Evolutionary conservation across 2,113 vertebrate species (phyloP).

Genomic region (Eclectus roratus): DNA sequence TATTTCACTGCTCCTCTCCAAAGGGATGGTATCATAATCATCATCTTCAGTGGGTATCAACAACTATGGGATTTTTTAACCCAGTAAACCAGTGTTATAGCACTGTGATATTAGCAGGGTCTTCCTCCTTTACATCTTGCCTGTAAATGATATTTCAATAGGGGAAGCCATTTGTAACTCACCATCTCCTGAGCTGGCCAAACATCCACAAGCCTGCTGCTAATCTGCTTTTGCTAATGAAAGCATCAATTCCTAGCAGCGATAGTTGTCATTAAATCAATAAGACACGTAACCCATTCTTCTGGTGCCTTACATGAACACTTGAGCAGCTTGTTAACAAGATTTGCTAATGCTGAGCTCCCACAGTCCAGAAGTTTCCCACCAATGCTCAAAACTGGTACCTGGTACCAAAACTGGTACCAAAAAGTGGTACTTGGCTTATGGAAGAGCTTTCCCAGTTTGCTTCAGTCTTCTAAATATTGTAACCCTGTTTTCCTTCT

Average conservation of each 20-base stretch:
- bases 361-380: not conserved
- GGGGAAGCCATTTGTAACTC: not conserved
- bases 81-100: not conserved
- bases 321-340: constrained; percentile 20
- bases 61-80: not conserved
- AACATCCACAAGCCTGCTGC: not conserved
- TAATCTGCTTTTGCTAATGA: constrained; percentile 42
- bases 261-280: constrained; percentile 20
- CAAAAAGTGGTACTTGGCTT: not conserved
- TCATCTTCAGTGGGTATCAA: not conserved
- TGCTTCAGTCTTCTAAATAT: not conserved
- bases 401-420: not conserved
- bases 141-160: not conserved
- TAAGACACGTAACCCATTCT: not conserved
- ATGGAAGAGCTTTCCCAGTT: not conserved
- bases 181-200: not conserved
- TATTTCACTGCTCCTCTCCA: not conserved
- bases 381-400: not conserved
- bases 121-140: not conserved
- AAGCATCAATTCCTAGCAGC: constrained; percentile 24
- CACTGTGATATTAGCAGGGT: not conserved
- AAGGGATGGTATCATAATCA: not conserved
- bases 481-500: not conserved
- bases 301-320: not conserved
- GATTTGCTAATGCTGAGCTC: not conserved